Evolutionary conservation across 2,797 vertebrate genomes (phyloP).

Genomic region (Rhabdophis nuchalis): DNA sequence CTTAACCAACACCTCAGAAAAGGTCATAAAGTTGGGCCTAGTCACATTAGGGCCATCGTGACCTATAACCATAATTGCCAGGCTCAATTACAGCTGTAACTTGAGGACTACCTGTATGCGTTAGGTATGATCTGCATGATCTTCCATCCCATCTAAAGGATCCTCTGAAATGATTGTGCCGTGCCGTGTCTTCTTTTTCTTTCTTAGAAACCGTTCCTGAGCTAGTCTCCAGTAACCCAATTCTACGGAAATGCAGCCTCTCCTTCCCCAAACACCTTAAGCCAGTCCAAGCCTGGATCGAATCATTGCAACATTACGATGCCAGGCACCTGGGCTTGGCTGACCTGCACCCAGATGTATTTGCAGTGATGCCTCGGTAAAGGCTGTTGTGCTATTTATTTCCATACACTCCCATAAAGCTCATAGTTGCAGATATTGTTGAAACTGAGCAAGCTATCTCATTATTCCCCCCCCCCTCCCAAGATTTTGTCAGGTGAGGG

Average conservation of each 20-base stretch:
- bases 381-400: background rate
- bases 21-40: background rate
- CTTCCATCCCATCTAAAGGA: background rate
- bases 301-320: constrained; percentile 72
- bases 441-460: background rate
- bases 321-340: constrained; percentile 74
- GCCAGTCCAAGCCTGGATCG: constrained; percentile 78
- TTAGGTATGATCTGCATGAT: background rate
- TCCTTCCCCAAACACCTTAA: constrained; percentile 69
- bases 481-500: background rate
- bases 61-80: background rate
- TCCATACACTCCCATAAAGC: background rate
- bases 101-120: background rate
- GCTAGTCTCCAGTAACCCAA: constrained; percentile 62
- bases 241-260: constrained; percentile 72
- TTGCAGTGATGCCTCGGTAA: constrained; percentile 80
- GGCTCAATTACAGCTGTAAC: background rate
- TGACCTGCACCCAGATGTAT: constrained; percentile 88
- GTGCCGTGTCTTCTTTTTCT: background rate
- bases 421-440: background rate
- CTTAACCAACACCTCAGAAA: background rate
- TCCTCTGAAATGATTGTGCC: background rate
- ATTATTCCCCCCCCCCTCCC: background rate
- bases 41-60: background rate
- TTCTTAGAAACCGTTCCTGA: constrained; percentile 66